phyloP scores from a whole-genome alignment of 2,888 invertebrate species.

The Trichogramma dendrolimi region DNA sequence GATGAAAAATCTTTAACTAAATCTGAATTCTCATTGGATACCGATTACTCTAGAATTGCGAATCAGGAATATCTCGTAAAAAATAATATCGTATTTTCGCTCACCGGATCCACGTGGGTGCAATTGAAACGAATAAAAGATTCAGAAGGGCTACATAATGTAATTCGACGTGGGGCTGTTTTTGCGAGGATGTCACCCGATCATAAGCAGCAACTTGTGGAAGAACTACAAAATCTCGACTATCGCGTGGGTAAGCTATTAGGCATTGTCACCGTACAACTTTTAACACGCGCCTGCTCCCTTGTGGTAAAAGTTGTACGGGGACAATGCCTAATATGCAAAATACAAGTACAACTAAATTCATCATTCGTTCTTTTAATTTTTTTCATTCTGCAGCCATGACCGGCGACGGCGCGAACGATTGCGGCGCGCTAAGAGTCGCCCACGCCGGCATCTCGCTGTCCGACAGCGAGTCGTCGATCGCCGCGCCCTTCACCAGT shows the following conservation, averaged over 20 bases:
- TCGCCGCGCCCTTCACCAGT: conserved; percentile 92
- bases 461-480: conserved; percentile 87
- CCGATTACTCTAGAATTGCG: background rate
- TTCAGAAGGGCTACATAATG: conserved; percentile 63
- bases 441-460: conserved; percentile 89
- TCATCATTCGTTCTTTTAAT: background rate
- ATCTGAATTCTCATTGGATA: conserved; percentile 55
- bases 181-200: conserved; percentile 95
- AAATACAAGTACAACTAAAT: background rate
- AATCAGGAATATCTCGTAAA: conserved; percentile 11
- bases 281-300: too few relatives aligned
- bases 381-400: conserved; percentile 60
- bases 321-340: too few relatives aligned
- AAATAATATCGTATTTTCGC: conserved; percentile 45
- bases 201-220: conserved; percentile 87
- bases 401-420: conserved; percentile 98
- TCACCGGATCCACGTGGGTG: conserved; percentile 69
- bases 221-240: conserved; percentile 79
- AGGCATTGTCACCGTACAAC: too few relatives aligned
- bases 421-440: conserved; percentile 88
- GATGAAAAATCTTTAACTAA: conserved; percentile 51
- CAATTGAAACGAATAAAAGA: conserved; percentile 66
- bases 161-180: conserved; percentile 75
- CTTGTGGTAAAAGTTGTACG: too few relatives aligned
- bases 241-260: conserved; percentile 74